These are phyloP conservation scores for Drosophila nr. perissopoda DNA, from an alignment of 2,888 invertebrate species.

Conservation along the genomic window DNA sequence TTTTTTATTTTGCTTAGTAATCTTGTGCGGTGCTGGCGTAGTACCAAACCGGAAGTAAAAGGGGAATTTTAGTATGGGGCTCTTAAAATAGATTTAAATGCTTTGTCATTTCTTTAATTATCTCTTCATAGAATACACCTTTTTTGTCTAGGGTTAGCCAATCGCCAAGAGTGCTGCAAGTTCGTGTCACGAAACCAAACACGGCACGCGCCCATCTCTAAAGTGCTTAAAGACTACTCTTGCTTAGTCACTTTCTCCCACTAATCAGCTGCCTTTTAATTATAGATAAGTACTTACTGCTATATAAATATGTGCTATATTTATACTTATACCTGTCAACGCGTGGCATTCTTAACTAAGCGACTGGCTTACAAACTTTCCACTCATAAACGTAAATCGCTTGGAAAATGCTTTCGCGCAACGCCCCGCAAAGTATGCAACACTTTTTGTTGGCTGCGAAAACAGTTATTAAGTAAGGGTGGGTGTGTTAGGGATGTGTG, in stretches of 20 bases:
- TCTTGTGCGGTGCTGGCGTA: background rate
- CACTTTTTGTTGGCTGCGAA: constrained; percentile 56
- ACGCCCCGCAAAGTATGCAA: constrained; percentile 67
- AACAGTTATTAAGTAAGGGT: constrained; percentile 61
- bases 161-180: background rate
- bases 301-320: background rate
- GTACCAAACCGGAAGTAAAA: background rate
- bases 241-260: background rate
- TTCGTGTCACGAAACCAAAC: background rate
- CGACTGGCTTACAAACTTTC: constrained; percentile 43
- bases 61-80: background rate
- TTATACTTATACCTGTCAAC: constrained; percentile 4
- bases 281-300: constrained; percentile 19
- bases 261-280: constrained; percentile 51
- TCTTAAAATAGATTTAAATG: background rate
- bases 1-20: background rate
- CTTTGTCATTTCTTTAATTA: background rate
- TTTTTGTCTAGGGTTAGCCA: background rate
- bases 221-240: background rate
- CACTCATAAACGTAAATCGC: constrained; percentile 66
- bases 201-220: background rate
- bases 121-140: background rate
- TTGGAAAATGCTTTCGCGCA: constrained; percentile 35
- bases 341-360: constrained; percentile 12
- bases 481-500: constrained; percentile 3